Evolutionary conservation across 2,888 invertebrate genomes (phyloP), one percentile per base, ranked within the genome.

Genomic region (Dendrolimus pini): DNA sequence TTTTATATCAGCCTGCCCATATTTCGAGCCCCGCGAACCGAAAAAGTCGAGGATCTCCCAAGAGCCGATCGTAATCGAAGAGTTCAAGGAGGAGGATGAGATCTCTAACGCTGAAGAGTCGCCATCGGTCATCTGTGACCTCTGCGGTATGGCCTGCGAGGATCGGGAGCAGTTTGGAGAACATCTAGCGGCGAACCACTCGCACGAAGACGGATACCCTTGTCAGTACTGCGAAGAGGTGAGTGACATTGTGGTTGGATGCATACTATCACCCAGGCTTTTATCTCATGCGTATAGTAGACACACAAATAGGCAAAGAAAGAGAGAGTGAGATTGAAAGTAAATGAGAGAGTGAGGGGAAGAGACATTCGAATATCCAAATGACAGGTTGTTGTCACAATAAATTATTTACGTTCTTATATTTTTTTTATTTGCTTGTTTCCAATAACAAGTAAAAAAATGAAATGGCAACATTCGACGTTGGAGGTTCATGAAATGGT

Each of bases 1-100:
- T 30, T 18, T 3, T 6, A 41, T 42, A 18, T 12, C 41, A 89
- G 89, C 85, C 0, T 89, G 89, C 58, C 89, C 89, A 0, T 89
- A 89, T 64, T 89, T 88, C 69, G 85, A 87, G 62, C 87, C 89
- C 1, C 80, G 88, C 0, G 85, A 85, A 47, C 73, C 82, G 0
- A 88, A 86, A 64, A 82, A 82, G 54, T 61, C 64, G 12, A 13
- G 9, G 13, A 30, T 30, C 30, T 30, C 30, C 30, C 54, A 54
- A 18, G 9, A 13, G 7, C n/a, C 41, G 56, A 52, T 41, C 9
- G 30, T 56, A 18, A 56, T 52, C 9, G 56, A 52, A 7, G 56
- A 56, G 52, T 62, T 69, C 0, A 80, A 80, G 54, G 54, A 62
- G 2, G 76, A 78, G 18, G 47, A 70, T 0, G 71, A 75, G 2